phyloP scores from a whole-genome alignment of 2,113 vertebrate genomes.

The Pachycephala philippinensis region DNA sequence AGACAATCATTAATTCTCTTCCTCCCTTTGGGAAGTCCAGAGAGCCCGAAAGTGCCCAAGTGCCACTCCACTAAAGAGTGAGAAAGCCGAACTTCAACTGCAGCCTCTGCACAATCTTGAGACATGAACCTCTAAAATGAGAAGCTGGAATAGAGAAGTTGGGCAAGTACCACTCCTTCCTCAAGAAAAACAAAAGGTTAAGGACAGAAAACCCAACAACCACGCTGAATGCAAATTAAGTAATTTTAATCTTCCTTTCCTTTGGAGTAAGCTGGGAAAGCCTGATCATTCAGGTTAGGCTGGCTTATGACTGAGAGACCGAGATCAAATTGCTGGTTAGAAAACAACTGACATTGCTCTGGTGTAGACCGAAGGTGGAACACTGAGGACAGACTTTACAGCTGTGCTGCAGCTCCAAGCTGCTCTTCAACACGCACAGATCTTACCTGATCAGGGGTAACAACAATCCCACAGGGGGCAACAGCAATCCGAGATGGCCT shows the following conservation, averaged over 20 bases:
- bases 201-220: not conserved
- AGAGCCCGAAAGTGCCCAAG: not conserved
- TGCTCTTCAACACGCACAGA: not conserved
- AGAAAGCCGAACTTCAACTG: not conserved
- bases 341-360: not conserved
- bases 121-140: not conserved
- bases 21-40: not conserved
- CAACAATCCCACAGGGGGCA: not conserved
- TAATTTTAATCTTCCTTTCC: not conserved
- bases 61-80: not conserved
- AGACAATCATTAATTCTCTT: not conserved
- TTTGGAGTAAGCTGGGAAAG: not conserved
- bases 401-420: not conserved
- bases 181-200: not conserved
- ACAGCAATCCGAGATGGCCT: not conserved
- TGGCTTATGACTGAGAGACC: not conserved
- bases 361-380: not conserved
- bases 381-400: not conserved
- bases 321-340: not conserved
- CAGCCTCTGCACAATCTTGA: not conserved
- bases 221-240: not conserved
- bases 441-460: not conserved
- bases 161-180: not conserved
- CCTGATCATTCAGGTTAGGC: not conserved
- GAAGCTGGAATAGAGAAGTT: not conserved